Evolutionary conservation across 2,797 vertebrate genomes (phyloP), one percentile per base, ranked within the genome.

Genomic region (Huso huso): DNA sequence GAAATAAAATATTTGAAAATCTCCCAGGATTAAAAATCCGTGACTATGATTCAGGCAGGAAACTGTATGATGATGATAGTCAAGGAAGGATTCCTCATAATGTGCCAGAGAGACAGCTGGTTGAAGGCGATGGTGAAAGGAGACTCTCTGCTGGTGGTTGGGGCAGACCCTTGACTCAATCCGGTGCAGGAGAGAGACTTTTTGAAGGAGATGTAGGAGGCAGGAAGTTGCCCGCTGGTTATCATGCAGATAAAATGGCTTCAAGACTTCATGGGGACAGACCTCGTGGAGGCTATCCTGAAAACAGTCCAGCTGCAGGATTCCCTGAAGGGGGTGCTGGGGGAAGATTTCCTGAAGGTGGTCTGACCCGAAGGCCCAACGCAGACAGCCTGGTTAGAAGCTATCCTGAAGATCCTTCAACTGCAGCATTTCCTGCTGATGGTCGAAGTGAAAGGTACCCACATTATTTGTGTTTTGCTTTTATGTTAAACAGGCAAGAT

Each of bases 351-450:
- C 55, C 55, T 11, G 55, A 58, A 13, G 55, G 12, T 13, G 55
- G 55, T n/a, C 55, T n/a, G 11, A 58, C n/a, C 71, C 87, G 83
- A 37, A 83, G 86, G 69, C 90, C 89, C 65, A 37, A 37, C 37
- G 37, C 37, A 37, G 37, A 37, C 37, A 37, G 37, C 4, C 23
- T 37, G 23, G 23, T 37, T 37, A 37, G 23, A 37, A 2, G 23
- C 4, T 37, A 37, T 37, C 79, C 85, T 12, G 84, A 88, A 72
- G 86, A 84, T 61, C 77, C 84, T 3, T 72, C 55, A 73, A 13
- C 79, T 84, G 11, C 88, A 89, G 69, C 50, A 6, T 55, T 9
- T 11, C 65, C n/a, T 11, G 49, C 6, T 7, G 4, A 8, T 50
- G 8, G 67, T 71, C 66, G 70, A 13, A 11, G 18, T 52, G 74